Evolutionary conservation across 2,797 vertebrate genomes (phyloP), one percentile per base, ranked within the genome.

Genomic region (Chelidonichthys spinosus): DNA sequence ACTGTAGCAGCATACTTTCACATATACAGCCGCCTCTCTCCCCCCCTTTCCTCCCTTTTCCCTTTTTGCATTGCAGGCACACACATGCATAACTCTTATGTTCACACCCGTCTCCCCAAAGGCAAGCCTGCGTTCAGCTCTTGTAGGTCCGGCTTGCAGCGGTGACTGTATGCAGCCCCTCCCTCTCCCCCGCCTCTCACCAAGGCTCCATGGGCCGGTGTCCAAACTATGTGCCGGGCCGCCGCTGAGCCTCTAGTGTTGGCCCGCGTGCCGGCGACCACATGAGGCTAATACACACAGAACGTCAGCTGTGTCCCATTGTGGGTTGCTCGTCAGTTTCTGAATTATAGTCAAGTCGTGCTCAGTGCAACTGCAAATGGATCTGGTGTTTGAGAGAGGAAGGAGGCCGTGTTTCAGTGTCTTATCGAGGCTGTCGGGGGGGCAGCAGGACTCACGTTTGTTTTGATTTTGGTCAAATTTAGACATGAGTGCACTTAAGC

Each of bases 151-250:
- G 66, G 36, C 71, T 71, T 18, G 65, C 67, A 76, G 69, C 44
- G 43, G 72, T 69, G 81, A 84, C 74, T 70, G 60, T 74, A 58
- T 79, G 70, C 70, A 58, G 46, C 69, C 61, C 14, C 59, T 7
- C 8, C 7, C 14, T 25, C 4, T 50, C 5, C 39, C 69, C 84
- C 81, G 25, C 36, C 71, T 63, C 70, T 86, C 82, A 78, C 78
- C 79, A 82, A 69, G 77, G 76, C 66, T 84, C 63, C 76, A 67
- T 11, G 75, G 83, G 88, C 84, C 63, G 3, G n/a, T 3, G n/a
- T 85, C 87, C 87, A 88, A 91, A 89, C 71, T 90, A 88, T 86
- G 82, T 15, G 32, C 60, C 10, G 60, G 66, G 59, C 77, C 15
- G 53, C 70, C 71, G 72, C 69, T 61, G 70, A 72, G 73, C 61